Base-by-base conservation (phyloP, 2,797 vertebrate genomes). In the Cebuella pygmaea region DNA sequence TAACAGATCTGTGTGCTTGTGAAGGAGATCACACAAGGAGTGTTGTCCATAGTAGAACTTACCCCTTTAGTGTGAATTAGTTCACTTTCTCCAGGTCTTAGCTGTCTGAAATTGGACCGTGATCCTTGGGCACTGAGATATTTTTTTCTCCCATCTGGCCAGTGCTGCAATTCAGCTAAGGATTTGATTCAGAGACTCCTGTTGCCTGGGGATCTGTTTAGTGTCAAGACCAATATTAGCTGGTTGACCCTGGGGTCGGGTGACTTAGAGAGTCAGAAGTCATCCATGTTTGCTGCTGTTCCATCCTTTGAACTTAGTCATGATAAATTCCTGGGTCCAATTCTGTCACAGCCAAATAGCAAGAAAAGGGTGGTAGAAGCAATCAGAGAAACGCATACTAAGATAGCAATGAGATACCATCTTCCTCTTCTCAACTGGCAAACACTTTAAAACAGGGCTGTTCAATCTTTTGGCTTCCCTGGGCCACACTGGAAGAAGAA, bases 181-280 rank as follows among this genome's bases (percentile, higher is more conserved):
- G 30, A 72, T 22, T 75, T 76, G n/a, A 36, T 83, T 90, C 44
- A 76, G 91, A 93, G 80, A 74, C 4, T 93, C 24, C 7, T 24
- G 84, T 91, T 80, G 50, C 46, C 59, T 83, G 5, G 46, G 10
- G 12, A 91, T 95, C 67, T 92, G 78, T 79, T 88, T 46, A 72
- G 48, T 41, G 2, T 61, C 74, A 41, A 36, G 14, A 46, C 61
- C 19, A 33, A 4, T 78, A 78, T 33, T 64, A 52, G 11, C n/a
- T 6, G 4, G 30, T 22, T 95, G 82, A 87, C 36, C 41, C 26
- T 78, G 24, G 22, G 27, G 46, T 44, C 17, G 9, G 59, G 57
- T 78, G 72, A 61, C 39, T 33, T 19, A 44, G 41, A 94, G 46
- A 95, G 82, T 86, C 22, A 90, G n/a, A 81, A 95, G 81, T 67